Evolutionary conservation across 2,113 vertebrate species (phyloP).

Genomic region (Tachycineta bicolor): DNA sequence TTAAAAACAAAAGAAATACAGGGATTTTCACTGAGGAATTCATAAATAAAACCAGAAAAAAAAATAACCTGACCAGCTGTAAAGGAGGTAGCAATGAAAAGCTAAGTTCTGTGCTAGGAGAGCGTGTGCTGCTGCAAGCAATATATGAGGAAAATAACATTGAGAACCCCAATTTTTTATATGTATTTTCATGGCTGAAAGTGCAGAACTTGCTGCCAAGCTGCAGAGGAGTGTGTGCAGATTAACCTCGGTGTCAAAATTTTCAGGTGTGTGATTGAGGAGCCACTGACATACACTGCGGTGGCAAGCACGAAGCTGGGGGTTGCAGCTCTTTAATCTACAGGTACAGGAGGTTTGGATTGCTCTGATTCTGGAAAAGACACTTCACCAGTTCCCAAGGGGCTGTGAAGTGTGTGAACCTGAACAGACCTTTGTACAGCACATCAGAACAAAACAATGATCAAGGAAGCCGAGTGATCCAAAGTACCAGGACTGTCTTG

Average conservation of each 20-base stretch:
- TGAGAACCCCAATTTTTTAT: neutral
- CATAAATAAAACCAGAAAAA: constrained; percentile 39
- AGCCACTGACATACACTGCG: neutral
- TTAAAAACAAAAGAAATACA: constrained; percentile 41
- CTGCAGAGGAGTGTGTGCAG: neutral
- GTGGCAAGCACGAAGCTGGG: constrained; percentile 1
- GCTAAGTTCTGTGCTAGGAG: neutral
- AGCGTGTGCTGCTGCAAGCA: neutral
- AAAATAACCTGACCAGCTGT: neutral
- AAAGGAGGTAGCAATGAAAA: constrained; percentile 31
- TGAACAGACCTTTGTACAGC: constrained; percentile 6
- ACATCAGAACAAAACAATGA: neutral
- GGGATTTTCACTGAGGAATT: constrained; percentile 9
- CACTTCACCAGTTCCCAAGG: neutral
- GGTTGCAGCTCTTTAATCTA: constrained; percentile 36
- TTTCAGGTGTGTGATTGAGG: neutral
- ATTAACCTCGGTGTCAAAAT: neutral
- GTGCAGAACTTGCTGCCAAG: neutral
- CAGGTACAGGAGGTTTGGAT: constrained; percentile 9
- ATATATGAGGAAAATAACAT: neutral
- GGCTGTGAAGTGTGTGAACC: neutral
- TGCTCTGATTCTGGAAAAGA: neutral
- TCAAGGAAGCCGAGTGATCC: neutral
- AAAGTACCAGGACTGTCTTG: neutral
- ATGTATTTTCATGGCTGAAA: neutral